Evolutionary conservation across 2,113 vertebrate species (phyloP), one percentile per base, ranked within the genome.

Genomic region (Centropus bengalensis): DNA sequence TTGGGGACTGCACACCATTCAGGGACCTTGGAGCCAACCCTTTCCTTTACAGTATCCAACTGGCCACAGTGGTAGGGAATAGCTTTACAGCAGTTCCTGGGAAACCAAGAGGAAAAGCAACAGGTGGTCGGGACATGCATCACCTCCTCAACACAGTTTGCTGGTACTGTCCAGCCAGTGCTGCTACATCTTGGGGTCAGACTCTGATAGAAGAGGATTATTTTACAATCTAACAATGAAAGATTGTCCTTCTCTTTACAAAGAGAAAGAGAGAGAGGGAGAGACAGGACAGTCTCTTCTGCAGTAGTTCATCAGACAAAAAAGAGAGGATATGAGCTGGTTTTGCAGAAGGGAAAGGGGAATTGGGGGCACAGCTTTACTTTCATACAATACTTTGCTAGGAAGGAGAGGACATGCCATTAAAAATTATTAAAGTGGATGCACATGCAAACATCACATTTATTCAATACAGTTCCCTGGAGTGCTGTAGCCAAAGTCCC

Each of bases 161-260:
- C 40, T 89, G 58, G 20, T 84, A 18, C 27, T 30, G 51, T 49
- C 66, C 91, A 82, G 54, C 62, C 87, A 63, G 51, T n/a, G n/a
- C 49, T 66, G 88, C 52, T 91, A 63, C 27, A 33, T 70, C 26
- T 21, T 66, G 54, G 71, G 92, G 38, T 24, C 4, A 0, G 32
- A 24, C 44, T 71, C 60, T 24, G 54, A 80, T n/a, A 80, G 42
- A 80, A 27, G 9, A 86, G 51, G 38, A 49, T 63, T 88, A 79
- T 91, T 90, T 83, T 74, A 56, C 80, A 95, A 80, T 51, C 30
- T 74, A 83, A 83, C 78, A 86, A 69, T 67, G 63, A 82, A 69
- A 87, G 69, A 38, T n/a, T 86, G 77, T 82, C 84, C 26, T 58
- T 73, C 80, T 84, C 5, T 3, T 83, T 70, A 45, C 42, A 85